Evolutionary conservation across 2,888 invertebrate species (phyloP).

Genomic region (Volucella inflata): DNA sequence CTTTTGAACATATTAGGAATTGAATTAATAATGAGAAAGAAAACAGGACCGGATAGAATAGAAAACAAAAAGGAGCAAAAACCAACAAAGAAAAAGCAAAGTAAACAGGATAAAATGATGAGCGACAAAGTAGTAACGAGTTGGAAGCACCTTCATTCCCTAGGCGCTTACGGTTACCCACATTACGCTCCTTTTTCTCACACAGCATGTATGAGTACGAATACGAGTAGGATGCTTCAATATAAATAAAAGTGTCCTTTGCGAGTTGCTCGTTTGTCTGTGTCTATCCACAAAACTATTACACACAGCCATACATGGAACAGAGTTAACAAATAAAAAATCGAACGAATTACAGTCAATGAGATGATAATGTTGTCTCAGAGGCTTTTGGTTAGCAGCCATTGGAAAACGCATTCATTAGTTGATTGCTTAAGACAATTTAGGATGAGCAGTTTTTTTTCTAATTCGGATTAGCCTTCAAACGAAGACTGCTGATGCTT

Average conservation of each 20-base stretch:
- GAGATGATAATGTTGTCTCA: constrained; percentile 55
- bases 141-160: constrained; percentile 27
- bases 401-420: constrained; percentile 51
- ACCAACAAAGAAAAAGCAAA: neutral
- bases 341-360: constrained; percentile 50
- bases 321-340: constrained; percentile 7
- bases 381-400: constrained; percentile 18
- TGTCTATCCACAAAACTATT: neutral
- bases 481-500: too few relatives aligned
- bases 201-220: constrained; percentile 13
- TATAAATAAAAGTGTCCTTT: neutral
- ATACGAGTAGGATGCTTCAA: too few relatives aligned
- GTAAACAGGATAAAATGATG: constrained; percentile 17
- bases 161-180: constrained; percentile 2
- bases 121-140: constrained; percentile 50
- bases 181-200: constrained; percentile 29
- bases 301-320: neutral
- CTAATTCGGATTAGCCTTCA: constrained; percentile 33
- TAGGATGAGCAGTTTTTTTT: constrained; percentile 37
- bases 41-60: constrained; percentile 32
- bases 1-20: constrained; percentile 49
- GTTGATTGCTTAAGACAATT: constrained; percentile 52
- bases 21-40: constrained; percentile 59
- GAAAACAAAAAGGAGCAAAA: constrained; percentile 30
- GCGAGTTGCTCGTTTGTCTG: neutral